phyloP scores from a whole-genome alignment of 2,888 invertebrate species.

The Pammene aurita region DNA sequence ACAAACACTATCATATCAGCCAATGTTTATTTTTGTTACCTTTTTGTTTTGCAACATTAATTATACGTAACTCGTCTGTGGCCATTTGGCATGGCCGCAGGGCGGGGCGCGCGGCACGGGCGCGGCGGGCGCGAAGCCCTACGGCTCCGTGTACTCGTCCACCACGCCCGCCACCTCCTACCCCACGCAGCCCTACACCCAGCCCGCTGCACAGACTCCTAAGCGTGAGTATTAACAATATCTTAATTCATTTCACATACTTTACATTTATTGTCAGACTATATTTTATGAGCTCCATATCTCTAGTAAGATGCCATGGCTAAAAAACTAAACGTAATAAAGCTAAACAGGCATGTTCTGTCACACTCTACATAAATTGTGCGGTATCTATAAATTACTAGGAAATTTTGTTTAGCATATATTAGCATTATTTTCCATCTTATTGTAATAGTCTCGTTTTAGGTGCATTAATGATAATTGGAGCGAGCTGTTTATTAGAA shows the following conservation, averaged over 20 bases:
- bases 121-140: conserved; percentile 85
- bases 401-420: too few species aligned
- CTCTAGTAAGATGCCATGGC: neutral
- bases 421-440: neutral
- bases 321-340: neutral
- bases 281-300: neutral
- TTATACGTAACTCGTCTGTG: conserved; percentile 32
- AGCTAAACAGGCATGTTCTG: too few species aligned
- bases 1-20: too few species aligned
- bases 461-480: neutral
- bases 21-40: conserved; percentile 6
- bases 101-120: conserved; percentile 76
- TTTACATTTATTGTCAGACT: neutral
- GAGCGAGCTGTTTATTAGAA: neutral
- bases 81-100: conserved; percentile 52
- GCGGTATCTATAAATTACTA: too few species aligned
- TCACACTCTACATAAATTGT: too few species aligned
- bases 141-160: conserved; percentile 85
- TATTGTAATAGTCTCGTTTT: neutral
- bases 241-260: neutral
- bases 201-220: conserved; percentile 82
- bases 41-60: conserved; percentile 34
- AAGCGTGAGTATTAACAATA: conserved; percentile 81
- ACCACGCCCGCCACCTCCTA: conserved; percentile 79
- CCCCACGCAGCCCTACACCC: conserved; percentile 80